These are phyloP conservation scores for Valencia hispanica DNA, from an alignment of 2,797 vertebrate genomes.

Conservation along the genomic window DNA sequence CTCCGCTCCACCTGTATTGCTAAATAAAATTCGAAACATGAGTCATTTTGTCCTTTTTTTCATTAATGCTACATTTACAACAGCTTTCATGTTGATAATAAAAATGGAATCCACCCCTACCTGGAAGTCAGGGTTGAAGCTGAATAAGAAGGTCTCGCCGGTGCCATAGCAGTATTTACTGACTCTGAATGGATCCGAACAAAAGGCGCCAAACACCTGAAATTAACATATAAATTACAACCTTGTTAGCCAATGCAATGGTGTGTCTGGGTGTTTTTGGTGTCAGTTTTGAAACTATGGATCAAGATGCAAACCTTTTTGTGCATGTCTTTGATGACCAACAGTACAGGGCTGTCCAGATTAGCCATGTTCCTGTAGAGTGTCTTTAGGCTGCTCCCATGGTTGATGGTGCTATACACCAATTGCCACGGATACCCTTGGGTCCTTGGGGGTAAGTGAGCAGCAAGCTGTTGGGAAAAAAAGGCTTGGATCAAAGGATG, in stretches of 20 bases:
- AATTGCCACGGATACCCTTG: slow-evolving; percentile 89
- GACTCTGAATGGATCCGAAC: slow-evolving; percentile 92
- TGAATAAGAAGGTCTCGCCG: slow-evolving; percentile 96
- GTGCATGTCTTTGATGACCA: slow-evolving; percentile 94
- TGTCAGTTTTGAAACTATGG: not conserved
- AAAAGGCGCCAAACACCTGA: slow-evolving; percentile 95
- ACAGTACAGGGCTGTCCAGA: slow-evolving; percentile 89
- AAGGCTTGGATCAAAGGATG: not conserved
- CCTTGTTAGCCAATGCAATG: not conserved
- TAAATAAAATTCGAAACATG: slow-evolving; percentile 54
- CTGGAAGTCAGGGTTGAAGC: slow-evolving; percentile 92
- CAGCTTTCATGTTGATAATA: not conserved
- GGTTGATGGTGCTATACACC: slow-evolving; percentile 88
- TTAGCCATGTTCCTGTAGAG: slow-evolving; percentile 89
- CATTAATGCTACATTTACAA: not conserved
- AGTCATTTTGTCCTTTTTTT: not conserved
- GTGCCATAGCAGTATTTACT: slow-evolving; percentile 95
- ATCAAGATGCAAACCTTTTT: slow-evolving; percentile 84
- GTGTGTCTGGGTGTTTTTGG: not conserved
- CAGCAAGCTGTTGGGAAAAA: slow-evolving; percentile 80
- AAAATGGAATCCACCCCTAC: slow-evolving; percentile 67
- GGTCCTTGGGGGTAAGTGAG: slow-evolving; percentile 86
- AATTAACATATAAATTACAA: slow-evolving; percentile 19
- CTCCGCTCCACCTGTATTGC: slow-evolving; percentile 94
- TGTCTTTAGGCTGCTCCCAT: slow-evolving; percentile 93